Conservation (phyloP, 2,113 vertebrate species). For the Oceanodroma tethys region DNA sequence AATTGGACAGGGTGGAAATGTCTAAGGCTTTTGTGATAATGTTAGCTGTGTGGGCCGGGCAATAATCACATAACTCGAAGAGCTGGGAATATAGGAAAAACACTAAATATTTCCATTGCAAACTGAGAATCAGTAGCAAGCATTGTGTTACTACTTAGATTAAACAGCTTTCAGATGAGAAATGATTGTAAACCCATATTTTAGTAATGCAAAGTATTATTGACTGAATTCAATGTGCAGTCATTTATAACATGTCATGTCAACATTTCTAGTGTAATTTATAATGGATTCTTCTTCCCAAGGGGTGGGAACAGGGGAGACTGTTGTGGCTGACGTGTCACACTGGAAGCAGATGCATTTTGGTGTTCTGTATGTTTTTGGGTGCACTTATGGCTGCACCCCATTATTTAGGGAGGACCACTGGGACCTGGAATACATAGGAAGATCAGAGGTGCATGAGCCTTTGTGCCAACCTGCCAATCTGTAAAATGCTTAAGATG, state of each 20-base stretch:
- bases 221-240: neutral
- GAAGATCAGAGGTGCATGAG: neutral
- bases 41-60: neutral
- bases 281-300: neutral
- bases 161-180: neutral
- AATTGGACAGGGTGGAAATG: neutral
- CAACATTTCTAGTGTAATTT: neutral
- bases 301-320: neutral
- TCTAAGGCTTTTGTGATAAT: neutral
- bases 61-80: neutral
- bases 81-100: neutral
- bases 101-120: neutral
- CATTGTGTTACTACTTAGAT: neutral
- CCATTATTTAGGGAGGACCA: neutral
- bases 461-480: neutral
- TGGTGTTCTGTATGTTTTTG: neutral
- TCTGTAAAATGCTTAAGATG: neutral
- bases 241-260: neutral
- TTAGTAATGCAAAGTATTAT: conserved; percentile 1
- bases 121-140: neutral
- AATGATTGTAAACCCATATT: neutral
- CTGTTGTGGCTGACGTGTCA: neutral
- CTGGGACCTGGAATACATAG: neutral
- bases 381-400: neutral
- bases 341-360: neutral